These are phyloP conservation scores for Crocuta crocuta DNA, from an alignment of 2,113 vertebrate species.

Conservation along the genomic window DNA sequence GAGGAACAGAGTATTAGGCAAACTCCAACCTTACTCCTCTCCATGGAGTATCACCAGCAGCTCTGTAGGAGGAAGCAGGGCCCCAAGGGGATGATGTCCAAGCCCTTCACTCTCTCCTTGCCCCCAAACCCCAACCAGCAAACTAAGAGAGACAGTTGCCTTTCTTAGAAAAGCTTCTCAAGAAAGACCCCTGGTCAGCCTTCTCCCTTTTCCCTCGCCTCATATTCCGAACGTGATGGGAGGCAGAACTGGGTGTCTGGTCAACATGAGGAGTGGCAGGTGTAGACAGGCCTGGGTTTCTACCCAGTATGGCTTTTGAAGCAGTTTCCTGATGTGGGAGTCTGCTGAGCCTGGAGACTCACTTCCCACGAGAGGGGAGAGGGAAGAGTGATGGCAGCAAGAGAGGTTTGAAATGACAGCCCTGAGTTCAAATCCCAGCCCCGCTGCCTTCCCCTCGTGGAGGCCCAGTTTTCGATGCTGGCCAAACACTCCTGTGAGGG, in stretches of 20 bases:
- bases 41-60: neutral
- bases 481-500: neutral
- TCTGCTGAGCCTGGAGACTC: fast-evolving
- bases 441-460: fast-evolving
- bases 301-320: fast-evolving
- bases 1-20: fast-evolving
- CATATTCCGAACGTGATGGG: neutral
- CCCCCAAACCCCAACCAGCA: neutral
- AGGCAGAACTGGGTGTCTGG: neutral
- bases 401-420: neutral
- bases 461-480: neutral
- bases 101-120: fast-evolving
- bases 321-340: neutral
- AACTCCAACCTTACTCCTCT: fast-evolving
- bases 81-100: fast-evolving
- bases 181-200: fast-evolving
- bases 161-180: neutral
- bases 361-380: neutral
- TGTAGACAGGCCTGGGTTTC: fast-evolving
- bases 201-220: neutral
- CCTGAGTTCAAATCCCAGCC: neutral
- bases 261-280: neutral
- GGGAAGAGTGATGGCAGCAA: neutral
- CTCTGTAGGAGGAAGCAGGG: neutral
- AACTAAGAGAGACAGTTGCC: neutral